A percentile compares a stretch with the other conserved stretches of the same genome.
Conservation (phyloP, 2,113 vertebrate species). For the Calidris pygmaea region DNA sequence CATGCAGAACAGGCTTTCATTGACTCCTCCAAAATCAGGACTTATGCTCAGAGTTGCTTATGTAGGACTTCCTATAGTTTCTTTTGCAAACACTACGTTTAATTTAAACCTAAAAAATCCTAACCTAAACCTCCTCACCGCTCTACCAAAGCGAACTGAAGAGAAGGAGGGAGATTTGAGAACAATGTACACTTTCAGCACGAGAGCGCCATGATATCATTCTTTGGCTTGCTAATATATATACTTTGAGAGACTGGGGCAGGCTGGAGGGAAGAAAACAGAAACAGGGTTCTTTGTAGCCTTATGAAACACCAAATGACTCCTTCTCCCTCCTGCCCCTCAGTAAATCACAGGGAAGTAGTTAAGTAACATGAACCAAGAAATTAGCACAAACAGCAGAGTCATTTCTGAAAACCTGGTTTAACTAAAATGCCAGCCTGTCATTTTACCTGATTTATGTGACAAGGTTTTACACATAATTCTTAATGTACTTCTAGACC, state of each 20-base stretch:
- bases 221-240: constrained; percentile 3
- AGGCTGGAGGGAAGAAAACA: background rate
- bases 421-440: background rate
- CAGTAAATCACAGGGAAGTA: constrained; percentile 16
- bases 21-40: background rate
- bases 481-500: background rate
- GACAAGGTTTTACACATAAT: background rate
- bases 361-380: background rate
- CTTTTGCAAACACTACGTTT: background rate
- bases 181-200: constrained; percentile 56
- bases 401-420: background rate
- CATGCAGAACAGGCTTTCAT: background rate
- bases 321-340: background rate
- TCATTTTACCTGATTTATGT: constrained; percentile 26
- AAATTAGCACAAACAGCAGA: background rate
- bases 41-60: background rate
- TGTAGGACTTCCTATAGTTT: background rate
- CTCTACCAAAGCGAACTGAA: background rate
- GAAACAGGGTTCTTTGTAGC: constrained; percentile 30
- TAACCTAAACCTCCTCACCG: too few relatives aligned
- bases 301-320: background rate
- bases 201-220: constrained; percentile 40
- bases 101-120: background rate
- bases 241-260: background rate
- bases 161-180: background rate